Evolutionary conservation across 2,888 invertebrate genomes (phyloP).

Genomic region (Scaptomyza cyrtandrae): DNA sequence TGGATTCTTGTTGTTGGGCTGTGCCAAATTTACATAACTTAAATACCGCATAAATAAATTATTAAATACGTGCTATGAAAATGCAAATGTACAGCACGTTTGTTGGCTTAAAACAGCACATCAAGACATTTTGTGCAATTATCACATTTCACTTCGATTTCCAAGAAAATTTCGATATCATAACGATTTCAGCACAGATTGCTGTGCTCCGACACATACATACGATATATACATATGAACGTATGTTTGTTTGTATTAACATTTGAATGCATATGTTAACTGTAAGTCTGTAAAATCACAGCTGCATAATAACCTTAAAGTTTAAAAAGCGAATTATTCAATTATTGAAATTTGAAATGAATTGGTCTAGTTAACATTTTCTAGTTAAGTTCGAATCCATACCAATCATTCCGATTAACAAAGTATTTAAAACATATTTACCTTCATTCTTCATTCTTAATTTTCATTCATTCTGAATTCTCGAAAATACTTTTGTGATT

Average conservation of each 20-base stretch:
- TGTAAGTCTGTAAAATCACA: no score
- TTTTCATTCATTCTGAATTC: no score
- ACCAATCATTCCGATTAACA: background rate
- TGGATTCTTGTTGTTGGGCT: slow-evolving; percentile 51
- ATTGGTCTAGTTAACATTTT: background rate
- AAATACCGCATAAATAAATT: slow-evolving; percentile 80
- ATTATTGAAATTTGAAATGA: background rate
- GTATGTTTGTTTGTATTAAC: no score
- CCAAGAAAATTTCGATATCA: slow-evolving; percentile 12
- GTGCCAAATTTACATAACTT: slow-evolving; percentile 78
- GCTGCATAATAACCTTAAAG: no score
- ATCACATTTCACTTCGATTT: slow-evolving; percentile 15
- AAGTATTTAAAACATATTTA: no score
- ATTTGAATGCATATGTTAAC: background rate
- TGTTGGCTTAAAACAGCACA: background rate
- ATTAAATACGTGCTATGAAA: slow-evolving; percentile 74
- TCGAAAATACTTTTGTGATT: no score
- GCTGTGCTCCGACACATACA: background rate
- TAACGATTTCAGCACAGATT: slow-evolving; percentile 20
- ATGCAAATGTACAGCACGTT: slow-evolving; percentile 32
- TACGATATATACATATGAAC: background rate
- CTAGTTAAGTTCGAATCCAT: background rate
- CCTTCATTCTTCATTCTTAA: no score
- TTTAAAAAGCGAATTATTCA: background rate
- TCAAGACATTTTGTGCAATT: slow-evolving; percentile 3